phyloP scores from a whole-genome alignment of 2,888 invertebrate genomes.

The Biston stratarius region DNA sequence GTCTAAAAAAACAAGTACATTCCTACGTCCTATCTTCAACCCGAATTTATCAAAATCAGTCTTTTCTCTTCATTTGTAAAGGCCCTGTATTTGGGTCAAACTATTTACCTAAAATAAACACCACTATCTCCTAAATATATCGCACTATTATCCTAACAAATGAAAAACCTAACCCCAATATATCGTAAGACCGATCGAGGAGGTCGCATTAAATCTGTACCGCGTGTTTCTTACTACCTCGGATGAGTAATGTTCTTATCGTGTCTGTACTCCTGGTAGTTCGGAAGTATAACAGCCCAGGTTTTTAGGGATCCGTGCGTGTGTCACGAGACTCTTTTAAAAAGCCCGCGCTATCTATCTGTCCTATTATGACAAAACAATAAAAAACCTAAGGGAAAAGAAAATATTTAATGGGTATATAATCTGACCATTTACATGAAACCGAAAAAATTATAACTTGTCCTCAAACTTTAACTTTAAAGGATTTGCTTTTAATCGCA shows the following conservation, averaged over 20 bases:
- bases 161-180: constrained; percentile 30
- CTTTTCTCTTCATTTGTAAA: constrained; percentile 4
- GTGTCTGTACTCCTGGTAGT: constrained; percentile 29
- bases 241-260: constrained; percentile 40
- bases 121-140: constrained; percentile 22
- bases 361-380: too few species aligned
- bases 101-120: constrained; percentile 15
- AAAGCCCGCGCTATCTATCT: too few species aligned
- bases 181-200: constrained; percentile 12
- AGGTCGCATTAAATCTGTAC: constrained; percentile 24
- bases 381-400: too few species aligned
- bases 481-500: too few species aligned
- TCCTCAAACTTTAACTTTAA: too few species aligned
- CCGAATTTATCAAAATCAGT: neutral
- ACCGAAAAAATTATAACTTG: too few species aligned
- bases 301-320: neutral
- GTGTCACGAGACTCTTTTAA: neutral
- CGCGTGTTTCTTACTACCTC: constrained; percentile 37
- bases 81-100: constrained; percentile 9
- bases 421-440: too few species aligned
- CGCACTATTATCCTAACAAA: constrained; percentile 31
- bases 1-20: neutral
- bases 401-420: too few species aligned
- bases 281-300: neutral
- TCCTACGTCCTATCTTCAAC: neutral